Evolutionary conservation across 1,140 invertebrate species (phyloP).

Genomic region (Eueides isabella): DNA sequence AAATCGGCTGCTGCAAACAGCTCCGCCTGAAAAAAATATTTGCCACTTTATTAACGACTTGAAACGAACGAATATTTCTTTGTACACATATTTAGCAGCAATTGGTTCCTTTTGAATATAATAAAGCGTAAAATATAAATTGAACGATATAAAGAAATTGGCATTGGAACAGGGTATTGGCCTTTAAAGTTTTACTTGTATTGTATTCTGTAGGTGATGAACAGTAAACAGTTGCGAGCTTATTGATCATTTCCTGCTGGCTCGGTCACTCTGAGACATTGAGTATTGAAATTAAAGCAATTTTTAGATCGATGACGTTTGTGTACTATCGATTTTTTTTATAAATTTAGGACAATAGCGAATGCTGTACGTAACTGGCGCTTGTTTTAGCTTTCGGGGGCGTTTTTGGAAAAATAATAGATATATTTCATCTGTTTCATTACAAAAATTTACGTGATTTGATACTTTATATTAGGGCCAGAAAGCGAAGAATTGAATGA

Average conservation of each 20-base stretch:
- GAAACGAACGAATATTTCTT: too few relatives aligned
- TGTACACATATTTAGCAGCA: too few relatives aligned
- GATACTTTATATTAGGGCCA: too few relatives aligned
- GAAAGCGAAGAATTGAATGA: too few relatives aligned
- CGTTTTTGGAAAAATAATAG: too few relatives aligned
- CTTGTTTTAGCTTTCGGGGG: background rate
- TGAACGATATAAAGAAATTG: constrained; percentile 13
- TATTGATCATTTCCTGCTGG: constrained; percentile 76
- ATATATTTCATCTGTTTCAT: too few relatives aligned
- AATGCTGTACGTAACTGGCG: background rate
- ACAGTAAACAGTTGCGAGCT: constrained; percentile 65
- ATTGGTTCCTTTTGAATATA: too few relatives aligned
- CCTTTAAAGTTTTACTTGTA: constrained; percentile 54
- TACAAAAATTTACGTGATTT: too few relatives aligned
- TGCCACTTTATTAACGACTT: too few relatives aligned
- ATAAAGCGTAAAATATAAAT: background rate
- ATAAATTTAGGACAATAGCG: background rate
- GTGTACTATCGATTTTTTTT: background rate
- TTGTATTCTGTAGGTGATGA: constrained; percentile 54
- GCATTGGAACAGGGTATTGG: constrained; percentile 50
- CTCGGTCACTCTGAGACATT: constrained; percentile 43
- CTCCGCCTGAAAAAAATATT: too few relatives aligned
- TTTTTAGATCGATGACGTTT: constrained; percentile 22
- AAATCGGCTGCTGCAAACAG: too few relatives aligned
- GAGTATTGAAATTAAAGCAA: background rate